Evolutionary conservation across 2,113 vertebrate species (phyloP).

Genomic region (Xerus inauris): DNA sequence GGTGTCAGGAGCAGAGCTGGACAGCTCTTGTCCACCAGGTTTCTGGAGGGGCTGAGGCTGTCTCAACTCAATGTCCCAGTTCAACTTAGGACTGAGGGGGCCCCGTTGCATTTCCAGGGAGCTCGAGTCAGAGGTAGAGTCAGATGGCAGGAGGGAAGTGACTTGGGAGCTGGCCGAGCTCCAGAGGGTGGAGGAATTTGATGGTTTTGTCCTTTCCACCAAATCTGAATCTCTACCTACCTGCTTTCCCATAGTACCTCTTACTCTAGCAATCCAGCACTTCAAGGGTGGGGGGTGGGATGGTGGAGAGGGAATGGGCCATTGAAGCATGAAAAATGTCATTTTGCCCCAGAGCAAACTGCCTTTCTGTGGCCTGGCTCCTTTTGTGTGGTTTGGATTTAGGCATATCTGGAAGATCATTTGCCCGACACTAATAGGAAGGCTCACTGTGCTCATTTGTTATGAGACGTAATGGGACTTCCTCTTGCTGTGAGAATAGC

Average conservation of each 20-base stretch:
- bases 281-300: not conserved
- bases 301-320: conserved; percentile 28
- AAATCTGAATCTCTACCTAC: not conserved
- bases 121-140: not conserved
- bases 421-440: conserved; percentile 55
- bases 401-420: conserved; percentile 56
- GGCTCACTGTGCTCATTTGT: conserved; percentile 26
- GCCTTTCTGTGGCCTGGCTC: conserved; percentile 59
- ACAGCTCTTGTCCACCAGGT: not conserved
- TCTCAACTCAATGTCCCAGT: not conserved
- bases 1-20: no score
- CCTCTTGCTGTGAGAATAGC: not conserved
- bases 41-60: not conserved
- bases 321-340: conserved; percentile 74
- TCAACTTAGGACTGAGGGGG: not conserved
- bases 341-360: conserved; percentile 67
- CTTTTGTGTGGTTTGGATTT: conserved; percentile 71
- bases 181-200: not conserved
- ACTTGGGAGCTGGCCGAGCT: not conserved
- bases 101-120: not conserved
- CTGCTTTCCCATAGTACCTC: not conserved
- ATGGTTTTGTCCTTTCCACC: not conserved
- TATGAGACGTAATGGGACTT: conserved; percentile 41
- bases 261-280: conserved; percentile 16
- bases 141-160: not conserved